These are phyloP conservation scores for Heliconius hortense DNA, from an alignment of 2,888 invertebrate genomes.

Conservation along the genomic window DNA sequence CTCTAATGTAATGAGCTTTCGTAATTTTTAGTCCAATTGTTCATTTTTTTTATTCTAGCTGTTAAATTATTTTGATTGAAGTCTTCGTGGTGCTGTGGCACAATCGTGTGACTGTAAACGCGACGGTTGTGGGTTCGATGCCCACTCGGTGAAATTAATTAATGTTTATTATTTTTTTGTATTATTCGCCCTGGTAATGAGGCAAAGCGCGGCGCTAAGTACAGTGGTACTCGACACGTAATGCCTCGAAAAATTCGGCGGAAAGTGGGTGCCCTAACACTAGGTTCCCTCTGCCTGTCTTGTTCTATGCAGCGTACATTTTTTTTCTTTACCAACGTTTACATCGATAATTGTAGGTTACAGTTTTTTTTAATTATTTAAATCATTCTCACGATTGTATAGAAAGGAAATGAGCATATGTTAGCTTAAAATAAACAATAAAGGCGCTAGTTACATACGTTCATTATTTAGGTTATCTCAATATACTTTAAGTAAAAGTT, in stretches of 20 bases:
- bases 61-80: not conserved
- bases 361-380: not conserved
- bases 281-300: not conserved
- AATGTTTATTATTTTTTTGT: too few species aligned
- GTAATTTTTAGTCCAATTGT: not conserved
- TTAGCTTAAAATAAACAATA: constrained; percentile 2
- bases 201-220: too few species aligned
- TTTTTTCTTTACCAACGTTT: too few species aligned
- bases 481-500: constrained; percentile 5
- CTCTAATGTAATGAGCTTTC: not conserved
- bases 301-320: not conserved
- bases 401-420: not conserved
- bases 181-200: too few species aligned
- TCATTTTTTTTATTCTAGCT: not conserved
- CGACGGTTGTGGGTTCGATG: too few species aligned
- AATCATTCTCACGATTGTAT: not conserved
- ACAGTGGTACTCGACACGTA: too few species aligned
- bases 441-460: not conserved
- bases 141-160: too few species aligned
- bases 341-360: too few species aligned
- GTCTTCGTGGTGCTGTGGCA: too few species aligned
- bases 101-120: too few species aligned
- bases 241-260: not conserved
- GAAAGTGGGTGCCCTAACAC: not conserved
- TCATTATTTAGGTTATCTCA: constrained; percentile 1